A percentile compares a stretch with the other conserved stretches of the same genome.
These are phyloP conservation scores for Donacobius atricapilla DNA, from an alignment of 2,113 vertebrate species.

Conservation along the genomic window DNA sequence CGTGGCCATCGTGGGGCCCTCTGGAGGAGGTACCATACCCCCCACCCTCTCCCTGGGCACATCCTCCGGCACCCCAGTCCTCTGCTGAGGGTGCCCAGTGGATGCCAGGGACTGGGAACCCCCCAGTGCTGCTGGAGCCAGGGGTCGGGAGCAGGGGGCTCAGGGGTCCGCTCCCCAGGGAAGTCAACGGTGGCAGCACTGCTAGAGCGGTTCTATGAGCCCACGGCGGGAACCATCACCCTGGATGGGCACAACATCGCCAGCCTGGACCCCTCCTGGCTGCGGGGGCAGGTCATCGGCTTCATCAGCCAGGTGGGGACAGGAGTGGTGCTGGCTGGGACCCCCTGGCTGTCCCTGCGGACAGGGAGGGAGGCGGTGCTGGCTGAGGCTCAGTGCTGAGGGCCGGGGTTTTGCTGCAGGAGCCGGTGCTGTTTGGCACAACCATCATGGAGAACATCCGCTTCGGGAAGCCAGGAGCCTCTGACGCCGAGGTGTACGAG, in stretches of 20 bases:
- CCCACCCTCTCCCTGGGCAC: neutral
- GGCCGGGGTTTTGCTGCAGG: conserved; percentile 52
- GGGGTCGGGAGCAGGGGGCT: neutral
- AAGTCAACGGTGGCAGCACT: conserved; percentile 91
- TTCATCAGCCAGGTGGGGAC: conserved; percentile 88
- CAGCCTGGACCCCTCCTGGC: conserved; percentile 88
- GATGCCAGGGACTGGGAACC: neutral
- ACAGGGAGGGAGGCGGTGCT: neutral
- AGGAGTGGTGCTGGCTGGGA: rapidly evolving
- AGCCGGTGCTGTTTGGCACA: conserved; percentile 90
- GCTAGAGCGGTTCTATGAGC: conserved; percentile 94
- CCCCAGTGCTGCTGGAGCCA: neutral
- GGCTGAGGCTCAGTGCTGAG: neutral
- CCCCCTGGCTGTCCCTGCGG: neutral
- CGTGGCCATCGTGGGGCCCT: conserved; percentile 91
- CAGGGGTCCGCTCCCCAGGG: conserved; percentile 61
- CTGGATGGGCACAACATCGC: conserved; percentile 85
- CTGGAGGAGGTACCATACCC: conserved; percentile 84
- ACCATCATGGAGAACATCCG: conserved; percentile 95
- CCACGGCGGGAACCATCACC: conserved; percentile 76
- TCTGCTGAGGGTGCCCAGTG: neutral
- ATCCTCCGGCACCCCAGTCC: neutral
- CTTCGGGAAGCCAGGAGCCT: conserved; percentile 85
- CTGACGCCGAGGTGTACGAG: conserved; percentile 80
- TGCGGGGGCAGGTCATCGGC: conserved; percentile 87